A percentile compares a stretch with the other conserved stretches of the same genome.
Conservation (phyloP, 2,113 vertebrate species). For the Todiramphus chloris region DNA sequence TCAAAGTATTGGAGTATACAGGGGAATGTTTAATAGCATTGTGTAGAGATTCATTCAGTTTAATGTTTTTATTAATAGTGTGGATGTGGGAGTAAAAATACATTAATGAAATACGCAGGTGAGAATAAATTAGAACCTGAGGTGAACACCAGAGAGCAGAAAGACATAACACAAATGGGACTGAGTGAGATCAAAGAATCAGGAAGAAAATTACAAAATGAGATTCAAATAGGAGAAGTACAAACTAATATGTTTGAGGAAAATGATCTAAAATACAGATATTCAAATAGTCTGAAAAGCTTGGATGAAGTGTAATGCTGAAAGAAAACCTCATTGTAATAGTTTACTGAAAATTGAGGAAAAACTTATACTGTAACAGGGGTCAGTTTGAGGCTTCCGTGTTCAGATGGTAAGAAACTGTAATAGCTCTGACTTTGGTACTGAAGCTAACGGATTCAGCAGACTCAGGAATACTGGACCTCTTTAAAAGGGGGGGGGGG, state of each 20-base stretch:
- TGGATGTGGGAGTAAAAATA: conserved; percentile 48
- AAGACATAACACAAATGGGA: conserved; percentile 46
- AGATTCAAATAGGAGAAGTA: conserved; percentile 41
- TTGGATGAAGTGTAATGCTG: background rate
- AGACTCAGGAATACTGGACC: background rate
- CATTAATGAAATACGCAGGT: conserved; percentile 61
- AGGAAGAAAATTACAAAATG: conserved; percentile 54
- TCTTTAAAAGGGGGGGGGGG: background rate
- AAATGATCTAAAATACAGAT: conserved; percentile 3
- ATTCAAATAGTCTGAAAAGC: background rate
- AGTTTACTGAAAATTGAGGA: background rate
- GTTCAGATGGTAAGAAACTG: background rate
- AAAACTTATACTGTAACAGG: background rate
- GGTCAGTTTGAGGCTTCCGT: background rate
- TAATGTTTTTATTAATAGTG: conserved; percentile 64
- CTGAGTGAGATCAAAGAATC: conserved; percentile 31
- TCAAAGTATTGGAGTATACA: background rate
- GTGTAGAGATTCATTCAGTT: conserved; percentile 36
- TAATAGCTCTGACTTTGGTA: background rate
- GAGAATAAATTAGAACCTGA: conserved; percentile 66
- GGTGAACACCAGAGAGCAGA: conserved; percentile 45
- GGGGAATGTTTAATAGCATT: conserved; percentile 41
- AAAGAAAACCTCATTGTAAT: background rate
- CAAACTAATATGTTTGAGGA: conserved; percentile 30
- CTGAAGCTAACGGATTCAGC: background rate